Percentiles rank a stretch among this genome's conserved stretches.
Conservation (phyloP, 2,113 vertebrate species). For the Chaetodon auriga region DNA sequence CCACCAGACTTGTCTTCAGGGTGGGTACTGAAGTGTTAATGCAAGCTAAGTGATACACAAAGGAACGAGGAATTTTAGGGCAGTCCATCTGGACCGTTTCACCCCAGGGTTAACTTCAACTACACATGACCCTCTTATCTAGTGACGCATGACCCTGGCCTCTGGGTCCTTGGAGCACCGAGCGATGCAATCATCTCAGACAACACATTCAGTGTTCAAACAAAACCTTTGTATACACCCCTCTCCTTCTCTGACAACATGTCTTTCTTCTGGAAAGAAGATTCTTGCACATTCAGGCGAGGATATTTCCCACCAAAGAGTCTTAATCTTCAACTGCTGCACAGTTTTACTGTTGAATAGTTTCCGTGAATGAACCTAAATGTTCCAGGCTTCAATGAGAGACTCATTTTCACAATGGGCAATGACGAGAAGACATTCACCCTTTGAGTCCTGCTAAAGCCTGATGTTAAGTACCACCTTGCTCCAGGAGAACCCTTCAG, state of each 20-base stretch:
- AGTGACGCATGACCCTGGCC: constrained; percentile 53
- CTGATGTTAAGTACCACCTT: constrained; percentile 26
- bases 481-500: constrained; percentile 19
- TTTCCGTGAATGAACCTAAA: constrained; percentile 68
- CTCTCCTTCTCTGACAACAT: constrained; percentile 2
- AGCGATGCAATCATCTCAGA: constrained; percentile 25
- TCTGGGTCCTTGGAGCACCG: constrained; percentile 26
- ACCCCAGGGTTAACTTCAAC: constrained; percentile 63
- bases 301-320: constrained; percentile 58
- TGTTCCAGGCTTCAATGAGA: constrained; percentile 53
- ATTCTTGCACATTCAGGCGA: constrained; percentile 39
- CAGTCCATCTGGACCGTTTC: constrained; percentile 60
- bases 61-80: constrained; percentile 29
- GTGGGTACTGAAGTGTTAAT: constrained; percentile 61
- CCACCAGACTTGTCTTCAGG: constrained; percentile 50
- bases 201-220: constrained; percentile 52
- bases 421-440: constrained; percentile 59
- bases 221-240: constrained; percentile 37
- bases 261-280: constrained; percentile 5
- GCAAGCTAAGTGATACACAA: constrained; percentile 49
- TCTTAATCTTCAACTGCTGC: constrained; percentile 57
- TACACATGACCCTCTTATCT: constrained; percentile 66
- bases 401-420: constrained; percentile 68
- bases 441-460: constrained; percentile 37
- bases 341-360: constrained; percentile 68